Evolutionary conservation across 1,140 invertebrate genomes (phyloP).

Genomic region (Hylaeus anthracinus): DNA sequence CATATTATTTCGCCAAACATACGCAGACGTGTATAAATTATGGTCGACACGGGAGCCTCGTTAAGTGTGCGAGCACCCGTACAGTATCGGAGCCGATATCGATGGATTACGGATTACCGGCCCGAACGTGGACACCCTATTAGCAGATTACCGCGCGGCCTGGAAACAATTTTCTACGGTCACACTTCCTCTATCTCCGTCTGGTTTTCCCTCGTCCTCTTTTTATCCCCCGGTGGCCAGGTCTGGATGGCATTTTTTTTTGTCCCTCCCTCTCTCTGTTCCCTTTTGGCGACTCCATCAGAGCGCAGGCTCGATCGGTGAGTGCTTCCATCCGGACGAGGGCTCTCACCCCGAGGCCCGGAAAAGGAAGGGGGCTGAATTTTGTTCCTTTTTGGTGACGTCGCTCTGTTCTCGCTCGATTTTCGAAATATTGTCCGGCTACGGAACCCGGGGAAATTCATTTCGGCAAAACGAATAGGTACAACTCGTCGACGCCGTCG

Average conservation of each 20-base stretch:
- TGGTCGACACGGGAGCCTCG: not conserved
- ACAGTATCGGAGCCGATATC: slow-evolving; percentile 54
- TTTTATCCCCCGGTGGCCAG: slow-evolving; percentile 1
- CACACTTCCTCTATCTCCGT: slow-evolving; percentile 40
- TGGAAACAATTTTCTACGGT: slow-evolving; percentile 72
- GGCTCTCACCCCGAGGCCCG: slow-evolving; percentile 26
- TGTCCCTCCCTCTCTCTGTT: not conserved
- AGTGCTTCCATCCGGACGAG: slow-evolving; percentile 52
- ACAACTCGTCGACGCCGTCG: not conserved
- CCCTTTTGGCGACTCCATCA: slow-evolving; percentile 36
- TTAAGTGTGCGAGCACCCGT: not conserved
- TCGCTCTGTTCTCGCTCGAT: slow-evolving; percentile 28
- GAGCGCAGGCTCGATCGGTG: slow-evolving; percentile 45
- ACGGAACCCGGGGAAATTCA: not conserved
- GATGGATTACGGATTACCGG: slow-evolving; percentile 74
- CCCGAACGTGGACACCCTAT: slow-evolving; percentile 70
- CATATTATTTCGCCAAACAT: slow-evolving; percentile 13
- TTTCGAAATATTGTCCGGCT: slow-evolving; percentile 46
- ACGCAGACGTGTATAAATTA: slow-evolving; percentile 20
- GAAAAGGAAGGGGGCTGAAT: slow-evolving; percentile 24
- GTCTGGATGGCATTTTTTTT: not conserved
- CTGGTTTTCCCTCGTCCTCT: slow-evolving; percentile 5
- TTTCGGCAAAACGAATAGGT: slow-evolving; percentile 27
- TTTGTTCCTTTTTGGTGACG: slow-evolving; percentile 23
- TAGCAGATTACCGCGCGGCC: slow-evolving; percentile 74